A percentile compares a stretch with the other conserved stretches of the same genome.
Evolutionary conservation across 2,113 vertebrate genomes (phyloP).

Genomic region (Microtus richardsoni): DNA sequence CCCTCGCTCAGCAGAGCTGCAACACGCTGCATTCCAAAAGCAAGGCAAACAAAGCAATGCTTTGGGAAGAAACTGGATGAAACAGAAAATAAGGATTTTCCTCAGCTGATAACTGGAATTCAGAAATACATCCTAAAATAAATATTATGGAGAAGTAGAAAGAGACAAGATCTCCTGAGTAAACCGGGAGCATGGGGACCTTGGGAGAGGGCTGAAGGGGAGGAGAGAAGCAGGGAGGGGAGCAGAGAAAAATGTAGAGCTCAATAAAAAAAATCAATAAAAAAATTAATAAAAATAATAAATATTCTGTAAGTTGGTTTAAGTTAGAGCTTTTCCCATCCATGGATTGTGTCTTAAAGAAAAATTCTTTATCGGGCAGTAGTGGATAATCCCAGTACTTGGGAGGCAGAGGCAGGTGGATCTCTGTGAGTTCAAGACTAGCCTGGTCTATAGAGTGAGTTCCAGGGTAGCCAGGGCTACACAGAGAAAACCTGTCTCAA

Average conservation of each 20-base stretch:
- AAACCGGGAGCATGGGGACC: too few species aligned
- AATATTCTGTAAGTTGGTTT: slow-evolving; percentile 30
- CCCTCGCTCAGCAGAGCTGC: not conserved
- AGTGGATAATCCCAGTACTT: not conserved
- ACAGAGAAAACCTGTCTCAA: too few species aligned
- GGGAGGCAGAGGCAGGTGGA: not conserved
- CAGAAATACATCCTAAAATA: slow-evolving; percentile 5
- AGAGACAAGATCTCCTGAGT: too few species aligned
- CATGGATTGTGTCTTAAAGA: slow-evolving; percentile 3
- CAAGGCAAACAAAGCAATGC: not conserved
- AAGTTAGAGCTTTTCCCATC: slow-evolving; percentile 9
- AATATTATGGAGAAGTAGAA: not conserved
- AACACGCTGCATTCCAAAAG: not conserved
- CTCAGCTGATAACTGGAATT: slow-evolving; percentile 14
- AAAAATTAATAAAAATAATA: too few species aligned
- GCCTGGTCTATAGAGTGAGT: too few species aligned
- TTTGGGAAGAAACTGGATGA: slow-evolving; percentile 20
- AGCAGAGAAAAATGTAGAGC: too few species aligned
- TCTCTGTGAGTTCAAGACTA: not conserved
- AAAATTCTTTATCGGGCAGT: not conserved
- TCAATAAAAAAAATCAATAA: too few species aligned
- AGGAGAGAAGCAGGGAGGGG: too few species aligned
- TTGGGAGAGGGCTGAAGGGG: too few species aligned
- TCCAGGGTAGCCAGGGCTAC: too few species aligned
- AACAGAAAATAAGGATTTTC: slow-evolving; percentile 6